phyloP scores from a whole-genome alignment of 2,113 vertebrate species.

The Ardeotis arabs region DNA sequence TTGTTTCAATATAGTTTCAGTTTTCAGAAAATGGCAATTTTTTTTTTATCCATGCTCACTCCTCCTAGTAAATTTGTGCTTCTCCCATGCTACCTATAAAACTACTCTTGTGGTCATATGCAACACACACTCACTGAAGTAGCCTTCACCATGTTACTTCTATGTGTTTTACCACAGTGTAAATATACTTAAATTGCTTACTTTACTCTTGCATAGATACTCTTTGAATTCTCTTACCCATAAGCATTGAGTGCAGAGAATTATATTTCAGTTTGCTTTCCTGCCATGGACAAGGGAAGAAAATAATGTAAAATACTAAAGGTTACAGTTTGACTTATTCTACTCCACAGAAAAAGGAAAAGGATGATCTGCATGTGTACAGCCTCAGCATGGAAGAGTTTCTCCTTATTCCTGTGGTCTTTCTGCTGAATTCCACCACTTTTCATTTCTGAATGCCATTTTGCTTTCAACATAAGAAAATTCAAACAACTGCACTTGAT shows the following conservation, averaged over 20 bases:
- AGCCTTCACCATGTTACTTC: neutral
- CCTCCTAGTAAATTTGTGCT: neutral
- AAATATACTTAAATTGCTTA: neutral
- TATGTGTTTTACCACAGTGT: neutral
- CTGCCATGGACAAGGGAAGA: neutral
- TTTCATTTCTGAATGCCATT: neutral
- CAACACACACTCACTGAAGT: neutral
- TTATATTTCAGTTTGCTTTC: neutral
- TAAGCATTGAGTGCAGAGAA: neutral
- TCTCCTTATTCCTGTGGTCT: neutral
- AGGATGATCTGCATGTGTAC: neutral
- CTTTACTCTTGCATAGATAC: neutral
- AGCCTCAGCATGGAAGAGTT: neutral
- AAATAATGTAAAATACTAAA: neutral
- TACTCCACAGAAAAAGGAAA: neutral
- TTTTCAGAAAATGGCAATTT: neutral
- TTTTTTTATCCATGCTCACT: neutral
- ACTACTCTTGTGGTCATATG: neutral
- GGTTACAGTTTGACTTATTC: neutral
- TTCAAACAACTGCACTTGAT: accelerated
- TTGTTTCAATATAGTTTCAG: neutral
- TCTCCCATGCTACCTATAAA: neutral
- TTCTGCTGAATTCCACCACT: neutral
- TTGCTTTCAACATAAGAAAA: neutral
- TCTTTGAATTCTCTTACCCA: neutral